These are phyloP conservation scores for Phortica magna DNA, from an alignment of 2,888 invertebrate species.

Conservation along the genomic window DNA sequence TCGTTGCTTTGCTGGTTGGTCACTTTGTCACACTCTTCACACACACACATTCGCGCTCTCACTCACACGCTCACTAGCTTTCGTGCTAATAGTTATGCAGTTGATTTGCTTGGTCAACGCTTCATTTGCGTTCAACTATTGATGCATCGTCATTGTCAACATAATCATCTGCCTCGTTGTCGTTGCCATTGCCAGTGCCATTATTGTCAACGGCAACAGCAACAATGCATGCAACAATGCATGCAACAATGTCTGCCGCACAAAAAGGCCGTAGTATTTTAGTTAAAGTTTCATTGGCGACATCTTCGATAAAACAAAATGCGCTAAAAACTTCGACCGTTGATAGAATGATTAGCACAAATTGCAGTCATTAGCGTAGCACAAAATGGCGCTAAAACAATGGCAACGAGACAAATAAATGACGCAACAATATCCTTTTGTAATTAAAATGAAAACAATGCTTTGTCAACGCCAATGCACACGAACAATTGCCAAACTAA, in stretches of 20 bases:
- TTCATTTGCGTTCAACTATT: slow-evolving; percentile 14
- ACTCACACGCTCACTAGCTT: neutral
- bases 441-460: slow-evolving; percentile 28
- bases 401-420: slow-evolving; percentile 19
- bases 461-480: slow-evolving; percentile 34
- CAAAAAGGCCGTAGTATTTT: neutral
- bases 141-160: slow-evolving; percentile 18
- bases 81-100: slow-evolving; percentile 13
- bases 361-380: slow-evolving; percentile 20
- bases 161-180: slow-evolving; percentile 8
- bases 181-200: neutral
- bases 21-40: neutral
- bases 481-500: slow-evolving; percentile 29
- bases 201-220: neutral
- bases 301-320: too few relatives aligned
- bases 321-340: neutral
- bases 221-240: neutral
- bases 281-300: neutral
- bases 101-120: slow-evolving; percentile 28
- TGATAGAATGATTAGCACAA: slow-evolving; percentile 5
- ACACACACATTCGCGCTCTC: neutral
- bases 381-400: slow-evolving; percentile 2
- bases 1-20: neutral
- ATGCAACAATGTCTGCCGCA: neutral
- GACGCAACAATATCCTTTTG: slow-evolving; percentile 27